Conservation (phyloP, 2,797 vertebrate species). For the Hoplostethus atlanticus region DNA sequence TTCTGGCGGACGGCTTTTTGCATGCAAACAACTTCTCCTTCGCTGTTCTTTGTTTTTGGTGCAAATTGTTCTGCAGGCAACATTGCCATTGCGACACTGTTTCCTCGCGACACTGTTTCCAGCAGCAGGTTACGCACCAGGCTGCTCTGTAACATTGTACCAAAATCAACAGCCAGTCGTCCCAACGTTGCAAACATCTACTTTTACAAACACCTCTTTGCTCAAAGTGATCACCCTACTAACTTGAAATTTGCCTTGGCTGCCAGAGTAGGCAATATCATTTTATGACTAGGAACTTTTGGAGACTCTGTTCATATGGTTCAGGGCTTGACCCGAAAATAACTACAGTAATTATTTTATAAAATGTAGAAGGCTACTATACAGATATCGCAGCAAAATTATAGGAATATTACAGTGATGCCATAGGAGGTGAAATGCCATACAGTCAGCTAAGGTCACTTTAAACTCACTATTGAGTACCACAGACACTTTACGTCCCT, state of each 20-base stretch:
- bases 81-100: constrained; percentile 66
- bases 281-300: constrained; percentile 15
- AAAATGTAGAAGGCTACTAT: background rate
- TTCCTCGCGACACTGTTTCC: constrained; percentile 44
- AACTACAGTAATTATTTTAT: background rate
- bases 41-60: constrained; percentile 45
- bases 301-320: background rate
- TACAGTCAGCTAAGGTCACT: background rate
- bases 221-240: constrained; percentile 1
- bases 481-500: background rate
- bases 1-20: constrained; percentile 21
- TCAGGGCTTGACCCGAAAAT: background rate
- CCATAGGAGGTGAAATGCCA: background rate
- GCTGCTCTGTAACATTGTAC: constrained; percentile 34
- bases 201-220: constrained; percentile 23
- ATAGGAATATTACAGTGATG: background rate
- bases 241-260: background rate
- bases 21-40: constrained; percentile 70
- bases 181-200: constrained; percentile 31
- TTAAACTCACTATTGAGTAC: constrained; percentile 14
- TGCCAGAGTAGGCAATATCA: background rate
- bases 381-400: background rate
- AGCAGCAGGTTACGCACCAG: constrained; percentile 36
- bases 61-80: constrained; percentile 61
- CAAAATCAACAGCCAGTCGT: constrained; percentile 47